Evolutionary conservation across 2,888 invertebrate species (phyloP).

Genomic region (Cryptophagus acutangulus): DNA sequence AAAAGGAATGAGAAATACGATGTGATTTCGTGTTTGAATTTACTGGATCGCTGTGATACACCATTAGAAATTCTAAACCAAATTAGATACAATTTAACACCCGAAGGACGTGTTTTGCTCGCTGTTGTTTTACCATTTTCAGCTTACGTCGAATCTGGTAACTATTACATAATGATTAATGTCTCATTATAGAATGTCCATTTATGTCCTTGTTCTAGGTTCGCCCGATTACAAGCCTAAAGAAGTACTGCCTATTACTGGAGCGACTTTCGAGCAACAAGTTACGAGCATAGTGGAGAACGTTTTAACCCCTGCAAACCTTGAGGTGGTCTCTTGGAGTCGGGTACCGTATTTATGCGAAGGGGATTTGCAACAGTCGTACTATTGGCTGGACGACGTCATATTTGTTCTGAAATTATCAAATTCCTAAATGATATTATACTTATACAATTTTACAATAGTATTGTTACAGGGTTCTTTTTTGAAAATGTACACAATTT

Average conservation of each 20-base stretch:
- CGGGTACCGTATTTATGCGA: conserved; percentile 95
- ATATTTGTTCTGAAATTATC: conserved; percentile 75
- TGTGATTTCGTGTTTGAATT: conserved; percentile 84
- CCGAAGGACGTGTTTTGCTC: conserved; percentile 73
- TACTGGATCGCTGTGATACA: conserved; percentile 87
- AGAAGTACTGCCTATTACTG: conserved; percentile 64
- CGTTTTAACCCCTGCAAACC: conserved; percentile 63
- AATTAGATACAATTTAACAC: conserved; percentile 66
- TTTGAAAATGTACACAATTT: no score
- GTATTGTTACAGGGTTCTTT: no score
- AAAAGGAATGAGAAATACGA: conserved; percentile 57
- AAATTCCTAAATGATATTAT: no score
- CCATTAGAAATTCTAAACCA: conserved; percentile 74
- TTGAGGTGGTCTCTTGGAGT: conserved; percentile 77
- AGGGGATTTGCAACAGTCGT: conserved; percentile 86
- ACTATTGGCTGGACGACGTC: conserved; percentile 88
- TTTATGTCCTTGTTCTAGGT: conserved; percentile 44
- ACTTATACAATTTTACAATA: no score
- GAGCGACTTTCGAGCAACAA: conserved; percentile 73
- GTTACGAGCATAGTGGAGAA: conserved; percentile 62
- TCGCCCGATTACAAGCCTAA: conserved; percentile 66
- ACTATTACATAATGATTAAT: neutral
- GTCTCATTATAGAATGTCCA: no score
- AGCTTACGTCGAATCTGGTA: conserved; percentile 88
- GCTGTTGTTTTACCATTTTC: conserved; percentile 91